phyloP scores from a whole-genome alignment of 1,140 invertebrate genomes.

The Aphidius gifuensis region DNA sequence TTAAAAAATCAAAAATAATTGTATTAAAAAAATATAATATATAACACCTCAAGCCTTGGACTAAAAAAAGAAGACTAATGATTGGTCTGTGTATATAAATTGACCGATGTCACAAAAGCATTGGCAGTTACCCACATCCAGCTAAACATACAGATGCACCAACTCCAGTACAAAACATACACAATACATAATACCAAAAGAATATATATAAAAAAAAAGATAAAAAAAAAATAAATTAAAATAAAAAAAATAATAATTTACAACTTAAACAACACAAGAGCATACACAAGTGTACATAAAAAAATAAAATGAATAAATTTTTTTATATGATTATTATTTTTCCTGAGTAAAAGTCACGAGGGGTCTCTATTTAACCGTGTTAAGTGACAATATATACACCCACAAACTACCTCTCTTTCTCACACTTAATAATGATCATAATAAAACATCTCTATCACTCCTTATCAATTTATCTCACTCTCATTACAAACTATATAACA shows the following conservation, averaged over 20 bases:
- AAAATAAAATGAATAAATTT: neutral
- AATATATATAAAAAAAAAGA: no score
- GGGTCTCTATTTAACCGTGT: constrained; percentile 22
- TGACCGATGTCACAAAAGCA: constrained; percentile 19
- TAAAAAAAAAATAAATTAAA: no score
- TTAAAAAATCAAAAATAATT: neutral
- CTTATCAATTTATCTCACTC: no score
- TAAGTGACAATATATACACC: constrained; percentile 23
- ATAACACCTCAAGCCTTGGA: constrained; percentile 7
- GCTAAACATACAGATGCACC: no score
- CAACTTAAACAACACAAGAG: no score
- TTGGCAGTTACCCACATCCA: constrained; percentile 15
- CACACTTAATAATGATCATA: neutral
- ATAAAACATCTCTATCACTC: no score
- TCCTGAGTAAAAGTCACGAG: neutral
- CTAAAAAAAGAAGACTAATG: constrained; percentile 2
- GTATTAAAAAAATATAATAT: neutral
- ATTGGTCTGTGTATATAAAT: constrained; percentile 18
- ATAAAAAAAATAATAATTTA: no score
- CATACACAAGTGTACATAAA: neutral
- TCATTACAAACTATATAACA: no score
- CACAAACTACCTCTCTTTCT: constrained; percentile 6
- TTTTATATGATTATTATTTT: neutral
- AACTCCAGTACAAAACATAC: no score
- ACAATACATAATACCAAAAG: no score